These are phyloP conservation scores for Mythimna albipuncta DNA, from an alignment of 2,888 invertebrate species.

Conservation along the genomic window DNA sequence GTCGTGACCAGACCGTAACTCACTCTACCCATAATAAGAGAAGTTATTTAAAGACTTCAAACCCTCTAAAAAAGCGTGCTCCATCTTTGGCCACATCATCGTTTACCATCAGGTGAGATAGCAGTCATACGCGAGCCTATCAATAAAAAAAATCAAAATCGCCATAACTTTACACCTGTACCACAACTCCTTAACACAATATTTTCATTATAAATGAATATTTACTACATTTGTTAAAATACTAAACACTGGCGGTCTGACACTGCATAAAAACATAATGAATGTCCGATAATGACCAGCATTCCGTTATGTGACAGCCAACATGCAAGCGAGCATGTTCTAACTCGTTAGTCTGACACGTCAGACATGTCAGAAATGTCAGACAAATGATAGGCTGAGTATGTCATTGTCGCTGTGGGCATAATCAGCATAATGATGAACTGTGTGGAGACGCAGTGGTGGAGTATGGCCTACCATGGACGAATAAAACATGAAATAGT, in stretches of 20 bases:
- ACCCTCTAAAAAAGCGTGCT: not conserved
- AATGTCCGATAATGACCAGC: slow-evolving; percentile 52
- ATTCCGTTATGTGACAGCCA: slow-evolving; percentile 27
- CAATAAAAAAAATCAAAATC: slow-evolving; percentile 1
- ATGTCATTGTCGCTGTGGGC: slow-evolving; percentile 18
- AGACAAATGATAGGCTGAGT: slow-evolving; percentile 39
- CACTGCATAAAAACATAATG: slow-evolving; percentile 59
- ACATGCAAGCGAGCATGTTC: slow-evolving; percentile 59
- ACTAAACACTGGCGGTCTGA: slow-evolving; percentile 51
- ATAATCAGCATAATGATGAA: slow-evolving; percentile 22
- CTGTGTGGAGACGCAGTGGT: not conserved
- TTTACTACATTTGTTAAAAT: slow-evolving; percentile 57
- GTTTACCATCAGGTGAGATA: too few relatives aligned
- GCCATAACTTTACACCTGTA: not conserved
- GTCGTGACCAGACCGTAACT: too few relatives aligned
- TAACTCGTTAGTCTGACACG: slow-evolving; percentile 49
- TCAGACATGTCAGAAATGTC: slow-evolving; percentile 27
- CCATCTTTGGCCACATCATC: too few relatives aligned
- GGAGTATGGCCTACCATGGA: not conserved
- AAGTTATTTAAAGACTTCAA: too few relatives aligned
- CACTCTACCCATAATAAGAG: too few relatives aligned
- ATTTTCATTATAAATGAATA: slow-evolving; percentile 42
- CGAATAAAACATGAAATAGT: not conserved
- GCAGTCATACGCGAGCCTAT: too few relatives aligned
- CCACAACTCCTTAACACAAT: slow-evolving; percentile 20